Base-by-base conservation (phyloP, 1,140 invertebrate species). In the Caenorhabditis briggsae region DNA sequence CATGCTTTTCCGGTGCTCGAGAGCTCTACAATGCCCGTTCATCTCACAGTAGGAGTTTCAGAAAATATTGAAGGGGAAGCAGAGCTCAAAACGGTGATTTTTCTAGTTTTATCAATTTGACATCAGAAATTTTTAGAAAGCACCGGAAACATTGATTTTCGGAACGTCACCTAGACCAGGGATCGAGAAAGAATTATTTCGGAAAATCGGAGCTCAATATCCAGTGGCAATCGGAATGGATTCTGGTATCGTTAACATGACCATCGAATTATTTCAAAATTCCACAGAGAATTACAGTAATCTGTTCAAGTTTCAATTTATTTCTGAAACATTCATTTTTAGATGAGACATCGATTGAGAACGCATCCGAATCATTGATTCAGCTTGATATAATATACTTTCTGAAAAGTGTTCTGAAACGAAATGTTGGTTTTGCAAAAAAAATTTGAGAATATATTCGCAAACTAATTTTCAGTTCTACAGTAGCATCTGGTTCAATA, bases 401-500 rank as follows among this genome's bases (percentile, higher is more conserved):
- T 41, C 61, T 65, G 23, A 65, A 65, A 33, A 16, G 9, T 9
- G 61, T 65, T 65, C 41, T 65, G 61, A 65, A 65, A 41, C 61
- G 33, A 14, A 16, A 65, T 12, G 61, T 65, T 53, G 12, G 11
- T 16, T 53, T 16, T 33, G 3, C n/a, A 33, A 3, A 33, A 11
- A 2, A 53, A 11, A 8, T 16, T 53, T 53, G 5, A 53, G 16
- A 53, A 5, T 16, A 2, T 11, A 53, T 11, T 53, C 11, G 11
- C 2, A 14, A 53, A 53, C 6, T 16, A 9, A 53, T 41, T 65
- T 65, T 11, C 61, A 65, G 61, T 65, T 65, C 25, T 65, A 33
- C 3, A 33, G 1, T 9, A 65, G 61, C 16, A 65, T 65, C 25
- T 65, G 61, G 61, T 65, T 65, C 25, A 65, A 65, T 65, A 33